A percentile compares a stretch with the other conserved stretches of the same genome.
Evolutionary conservation across 2,888 invertebrate genomes (phyloP).

Genomic region (Cylindroiulus punctatus): DNA sequence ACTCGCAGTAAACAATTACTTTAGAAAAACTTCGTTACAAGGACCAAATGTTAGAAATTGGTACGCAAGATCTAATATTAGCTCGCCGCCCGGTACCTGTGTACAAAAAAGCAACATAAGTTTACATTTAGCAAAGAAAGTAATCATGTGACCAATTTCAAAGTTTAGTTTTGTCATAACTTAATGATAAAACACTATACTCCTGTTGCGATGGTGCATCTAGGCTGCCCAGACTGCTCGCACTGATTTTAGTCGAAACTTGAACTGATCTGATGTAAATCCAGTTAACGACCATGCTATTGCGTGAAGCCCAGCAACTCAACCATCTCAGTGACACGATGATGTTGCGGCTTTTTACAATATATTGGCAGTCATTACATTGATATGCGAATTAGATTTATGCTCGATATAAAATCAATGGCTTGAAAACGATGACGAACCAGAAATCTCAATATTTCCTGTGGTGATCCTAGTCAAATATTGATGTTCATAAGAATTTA

Average conservation of each 20-base stretch:
- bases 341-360: slow-evolving; percentile 21
- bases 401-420: slow-evolving; percentile 20
- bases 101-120: no score
- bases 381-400: slow-evolving; percentile 2
- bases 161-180: not conserved
- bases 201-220: not conserved
- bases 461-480: not conserved
- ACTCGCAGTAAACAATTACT: no score
- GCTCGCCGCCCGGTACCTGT: no score
- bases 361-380: not conserved
- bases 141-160: slow-evolving; percentile 1
- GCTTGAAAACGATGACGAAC: not conserved
- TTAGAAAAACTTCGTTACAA: no score
- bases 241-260: not conserved
- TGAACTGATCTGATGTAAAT: not conserved
- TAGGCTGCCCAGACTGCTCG: not conserved
- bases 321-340: not conserved
- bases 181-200: not conserved
- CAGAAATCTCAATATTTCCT: not conserved
- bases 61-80: no score
- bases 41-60: no score
- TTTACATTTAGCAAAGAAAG: not conserved
- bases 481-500: no score
- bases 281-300: not conserved
- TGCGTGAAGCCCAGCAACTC: not conserved